These are phyloP conservation scores for Proterorhinus semilunaris DNA, from an alignment of 2,113 vertebrate genomes.

Conservation along the genomic window DNA sequence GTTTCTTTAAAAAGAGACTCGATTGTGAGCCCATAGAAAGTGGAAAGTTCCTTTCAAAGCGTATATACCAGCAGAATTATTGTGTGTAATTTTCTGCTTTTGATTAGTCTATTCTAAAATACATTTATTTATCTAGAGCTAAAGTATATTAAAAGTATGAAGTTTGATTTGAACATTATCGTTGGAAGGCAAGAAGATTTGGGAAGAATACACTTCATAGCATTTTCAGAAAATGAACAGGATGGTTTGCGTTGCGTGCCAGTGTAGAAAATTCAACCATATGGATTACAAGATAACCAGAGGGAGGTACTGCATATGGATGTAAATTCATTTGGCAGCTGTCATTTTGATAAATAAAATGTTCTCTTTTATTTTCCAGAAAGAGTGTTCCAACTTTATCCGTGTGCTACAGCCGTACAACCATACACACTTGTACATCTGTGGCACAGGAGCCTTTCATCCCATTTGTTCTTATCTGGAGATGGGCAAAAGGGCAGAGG, in stretches of 20 bases:
- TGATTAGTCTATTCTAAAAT: conserved; percentile 14
- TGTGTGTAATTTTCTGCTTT: conserved; percentile 29
- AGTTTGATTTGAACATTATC: conserved; percentile 34
- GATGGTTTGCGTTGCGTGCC: conserved; percentile 5
- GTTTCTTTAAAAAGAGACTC: conserved; percentile 50
- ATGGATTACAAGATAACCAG: conserved; percentile 36
- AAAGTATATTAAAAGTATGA: conserved; percentile 14
- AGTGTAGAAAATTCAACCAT: conserved; percentile 10
- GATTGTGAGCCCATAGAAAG: conserved; percentile 35
- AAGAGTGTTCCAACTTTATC: conserved; percentile 97
- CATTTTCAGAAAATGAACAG: conserved; percentile 10
- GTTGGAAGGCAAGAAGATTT: neutral
- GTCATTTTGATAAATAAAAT: conserved; percentile 6
- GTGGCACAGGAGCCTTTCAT: conserved; percentile 97
- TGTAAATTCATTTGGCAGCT: conserved; percentile 33
- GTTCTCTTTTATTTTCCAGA: conserved; percentile 76
- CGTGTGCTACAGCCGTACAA: conserved; percentile 92
- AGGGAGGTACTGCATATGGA: neutral
- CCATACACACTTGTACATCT: conserved; percentile 94
- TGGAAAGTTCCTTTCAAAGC: conserved; percentile 50
- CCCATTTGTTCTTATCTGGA: conserved; percentile 94
- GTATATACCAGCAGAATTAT: conserved; percentile 35
- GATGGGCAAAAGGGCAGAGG: conserved; percentile 94
- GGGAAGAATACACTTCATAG: conserved; percentile 6
- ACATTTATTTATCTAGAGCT: conserved; percentile 11